Conservation (phyloP, 2,113 vertebrate genomes). For the Stigmatopora argus region DNA sequence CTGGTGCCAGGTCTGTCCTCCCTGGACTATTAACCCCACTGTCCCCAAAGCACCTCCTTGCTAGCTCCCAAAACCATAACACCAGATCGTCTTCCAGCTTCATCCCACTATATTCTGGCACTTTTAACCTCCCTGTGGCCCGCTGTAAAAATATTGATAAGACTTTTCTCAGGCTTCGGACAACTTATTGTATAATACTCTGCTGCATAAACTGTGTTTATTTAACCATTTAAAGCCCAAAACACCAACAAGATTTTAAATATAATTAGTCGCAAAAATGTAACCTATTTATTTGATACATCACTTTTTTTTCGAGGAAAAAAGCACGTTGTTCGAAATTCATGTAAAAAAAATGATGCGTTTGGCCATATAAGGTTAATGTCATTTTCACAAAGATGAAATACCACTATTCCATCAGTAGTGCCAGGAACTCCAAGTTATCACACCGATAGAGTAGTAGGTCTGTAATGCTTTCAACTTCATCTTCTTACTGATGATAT, state of each 20-base stretch:
- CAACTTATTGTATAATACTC: slow-evolving; percentile 12
- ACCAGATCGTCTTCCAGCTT: slow-evolving; percentile 34
- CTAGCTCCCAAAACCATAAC: slow-evolving; percentile 56
- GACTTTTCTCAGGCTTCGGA: slow-evolving; percentile 9
- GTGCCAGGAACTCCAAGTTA: slow-evolving; percentile 32
- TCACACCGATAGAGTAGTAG: slow-evolving; percentile 40
- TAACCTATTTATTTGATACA: no score
- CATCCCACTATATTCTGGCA: slow-evolving; percentile 13
- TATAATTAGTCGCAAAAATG: no score
- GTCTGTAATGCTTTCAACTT: slow-evolving; percentile 30
- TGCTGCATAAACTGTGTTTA: slow-evolving; percentile 21
- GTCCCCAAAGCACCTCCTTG: slow-evolving; percentile 50
- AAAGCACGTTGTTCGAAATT: no score
- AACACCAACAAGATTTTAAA: no score
- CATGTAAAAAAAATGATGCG: no score
- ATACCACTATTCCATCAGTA: slow-evolving; percentile 20
- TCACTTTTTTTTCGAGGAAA: no score
- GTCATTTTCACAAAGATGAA: slow-evolving; percentile 27
- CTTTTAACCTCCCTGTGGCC: slow-evolving; percentile 10
- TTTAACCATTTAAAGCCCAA: neutral
- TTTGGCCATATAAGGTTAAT: neutral
- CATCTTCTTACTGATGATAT: slow-evolving; percentile 49
- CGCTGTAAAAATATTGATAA: slow-evolving; percentile 27
- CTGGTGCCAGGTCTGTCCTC: slow-evolving; percentile 86
- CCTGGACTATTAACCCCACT: slow-evolving; percentile 88